A percentile compares a stretch with the other conserved stretches of the same genome.
Conservation (phyloP, 2,797 vertebrate genomes). For the Leucoraja ocellata region DNA sequence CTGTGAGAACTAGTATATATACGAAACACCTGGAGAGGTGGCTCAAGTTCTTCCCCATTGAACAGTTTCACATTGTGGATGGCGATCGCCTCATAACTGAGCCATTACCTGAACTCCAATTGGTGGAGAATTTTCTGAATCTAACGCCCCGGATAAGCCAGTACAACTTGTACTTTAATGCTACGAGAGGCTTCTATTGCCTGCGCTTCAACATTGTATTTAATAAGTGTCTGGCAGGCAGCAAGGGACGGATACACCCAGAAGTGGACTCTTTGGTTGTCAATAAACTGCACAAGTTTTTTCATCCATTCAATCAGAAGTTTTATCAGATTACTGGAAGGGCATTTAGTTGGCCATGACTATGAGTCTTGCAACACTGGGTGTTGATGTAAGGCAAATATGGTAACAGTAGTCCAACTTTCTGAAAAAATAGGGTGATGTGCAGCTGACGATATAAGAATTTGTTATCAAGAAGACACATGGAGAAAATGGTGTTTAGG, state of each 20-base stretch:
- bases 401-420: not conserved
- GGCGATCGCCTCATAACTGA: constrained; percentile 87
- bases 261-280: constrained; percentile 80
- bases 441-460: constrained; percentile 10
- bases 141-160: constrained; percentile 85
- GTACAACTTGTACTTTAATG: constrained; percentile 92
- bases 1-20: constrained; percentile 90
- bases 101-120: constrained; percentile 83
- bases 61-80: constrained; percentile 87
- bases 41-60: constrained; percentile 87
- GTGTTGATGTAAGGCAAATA: constrained; percentile 50
- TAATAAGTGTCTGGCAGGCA: constrained; percentile 95
- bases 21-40: constrained; percentile 90
- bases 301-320: constrained; percentile 95
- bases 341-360: constrained; percentile 87
- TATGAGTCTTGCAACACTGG: constrained; percentile 52
- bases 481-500: not conserved
- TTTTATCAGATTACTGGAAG: constrained; percentile 95
- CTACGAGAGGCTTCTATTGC: constrained; percentile 93
- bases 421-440: not conserved
- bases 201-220: constrained; percentile 88
- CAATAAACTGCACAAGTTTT: constrained; percentile 85
- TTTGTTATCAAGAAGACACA: not conserved
- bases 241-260: constrained; percentile 90
- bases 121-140: constrained; percentile 86